Conservation (phyloP, 2,113 vertebrate genomes). For the Oryzias curvinotus region DNA sequence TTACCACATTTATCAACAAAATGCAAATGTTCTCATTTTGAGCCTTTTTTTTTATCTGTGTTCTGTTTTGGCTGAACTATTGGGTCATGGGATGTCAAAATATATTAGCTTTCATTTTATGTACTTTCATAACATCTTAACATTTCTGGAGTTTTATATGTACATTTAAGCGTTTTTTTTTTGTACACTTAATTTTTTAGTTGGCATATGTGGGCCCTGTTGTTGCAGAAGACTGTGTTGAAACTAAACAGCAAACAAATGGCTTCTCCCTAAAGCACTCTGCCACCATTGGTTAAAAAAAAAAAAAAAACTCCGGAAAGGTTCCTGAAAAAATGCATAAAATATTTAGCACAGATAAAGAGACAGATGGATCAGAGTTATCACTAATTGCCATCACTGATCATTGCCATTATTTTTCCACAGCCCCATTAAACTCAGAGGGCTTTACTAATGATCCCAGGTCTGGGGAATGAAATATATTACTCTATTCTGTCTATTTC, state of each 20-base stretch:
- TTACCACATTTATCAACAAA: no score
- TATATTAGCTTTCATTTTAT: background rate
- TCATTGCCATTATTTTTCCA: constrained; percentile 75
- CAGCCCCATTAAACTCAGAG: constrained; percentile 69
- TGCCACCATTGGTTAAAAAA: constrained; percentile 59
- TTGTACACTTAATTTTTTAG: background rate
- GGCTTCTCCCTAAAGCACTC: constrained; percentile 62
- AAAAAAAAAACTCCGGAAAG: constrained; percentile 50
- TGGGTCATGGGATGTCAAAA: no score
- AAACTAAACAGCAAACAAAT: constrained; percentile 66
- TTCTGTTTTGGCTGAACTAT: no score
- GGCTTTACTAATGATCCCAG: constrained; percentile 71
- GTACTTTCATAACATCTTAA: background rate
- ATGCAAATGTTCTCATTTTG: no score
- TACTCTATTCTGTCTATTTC: constrained; percentile 66
- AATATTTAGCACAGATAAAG: constrained; percentile 75
- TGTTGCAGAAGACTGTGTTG: constrained; percentile 23
- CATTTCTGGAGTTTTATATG: background rate
- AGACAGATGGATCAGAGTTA: constrained; percentile 71
- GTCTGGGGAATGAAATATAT: constrained; percentile 62
- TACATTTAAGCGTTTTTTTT: background rate
- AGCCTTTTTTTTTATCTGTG: no score
- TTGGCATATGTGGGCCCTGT: constrained; percentile 23
- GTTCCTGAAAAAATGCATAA: constrained; percentile 71
- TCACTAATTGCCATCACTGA: constrained; percentile 71